Conservation (phyloP, 2,888 invertebrate genomes). For the Hetaerina titia region DNA sequence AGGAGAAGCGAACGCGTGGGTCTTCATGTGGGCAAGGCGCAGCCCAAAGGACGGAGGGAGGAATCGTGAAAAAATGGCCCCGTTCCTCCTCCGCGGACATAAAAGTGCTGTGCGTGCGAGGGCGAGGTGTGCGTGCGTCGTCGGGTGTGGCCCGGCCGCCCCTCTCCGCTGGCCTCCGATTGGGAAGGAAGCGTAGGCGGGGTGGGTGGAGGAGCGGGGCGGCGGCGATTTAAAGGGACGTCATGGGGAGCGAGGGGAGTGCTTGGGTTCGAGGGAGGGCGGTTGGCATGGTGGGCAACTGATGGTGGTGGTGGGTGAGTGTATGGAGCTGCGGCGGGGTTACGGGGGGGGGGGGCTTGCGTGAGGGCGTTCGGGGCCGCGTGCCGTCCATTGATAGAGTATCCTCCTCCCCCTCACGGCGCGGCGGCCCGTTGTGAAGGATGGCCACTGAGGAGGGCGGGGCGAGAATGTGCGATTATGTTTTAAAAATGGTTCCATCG, state of each 20-base stretch:
- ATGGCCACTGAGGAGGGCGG: not conserved
- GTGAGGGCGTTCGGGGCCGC: not conserved
- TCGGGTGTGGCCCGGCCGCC: not conserved
- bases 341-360: not conserved
- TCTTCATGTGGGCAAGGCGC: not conserved
- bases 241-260: not conserved
- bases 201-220: not conserved
- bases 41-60: not conserved
- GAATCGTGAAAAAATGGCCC: not conserved
- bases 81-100: not conserved
- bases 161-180: not conserved
- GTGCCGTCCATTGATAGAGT: not conserved
- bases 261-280: not conserved
- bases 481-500: conserved; percentile 21
- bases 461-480: not conserved
- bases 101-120: not conserved
- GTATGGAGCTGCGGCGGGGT: not conserved
- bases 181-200: not conserved
- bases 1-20: not conserved
- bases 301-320: not conserved
- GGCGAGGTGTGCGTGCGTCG: not conserved
- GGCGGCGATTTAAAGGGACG: not conserved
- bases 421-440: not conserved
- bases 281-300: not conserved
- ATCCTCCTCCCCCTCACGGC: not conserved